Base-by-base conservation (phyloP, 1,140 invertebrate species). In the Galendromus occidentalis region DNA sequence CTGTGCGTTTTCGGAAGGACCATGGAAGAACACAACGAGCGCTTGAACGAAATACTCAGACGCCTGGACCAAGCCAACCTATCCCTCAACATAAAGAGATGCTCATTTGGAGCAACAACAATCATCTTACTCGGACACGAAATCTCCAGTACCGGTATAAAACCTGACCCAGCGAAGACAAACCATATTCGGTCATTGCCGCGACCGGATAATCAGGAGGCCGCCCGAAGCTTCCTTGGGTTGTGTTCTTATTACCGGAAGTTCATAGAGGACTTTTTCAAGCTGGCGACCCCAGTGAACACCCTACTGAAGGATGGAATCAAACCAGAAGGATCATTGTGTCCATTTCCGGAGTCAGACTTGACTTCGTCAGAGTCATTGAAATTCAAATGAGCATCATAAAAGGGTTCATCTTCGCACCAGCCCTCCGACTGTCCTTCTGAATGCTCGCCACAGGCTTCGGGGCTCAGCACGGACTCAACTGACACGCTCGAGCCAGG, bases 201-300 rank as follows among this genome's bases (percentile, higher is more conserved):
- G 12, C 42, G 42, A 5, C 77, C 77, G 9, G 42, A 72, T 68
- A 73, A 69, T 68, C 64, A 72, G 4, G 75, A 73, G 63, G 72
- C 77, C 47, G 18, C 79, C 0, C 65, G 74, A 42, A 65, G 74
- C 51, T 79, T 80, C 66, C 68, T 78, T 7, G 78, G 77, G 1
- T 73, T 79, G n/a, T n/a, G n/a, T n/a, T n/a, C n/a, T n/a, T n/a
- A n/a, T n/a, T n/a, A n/a, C n/a, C n/a, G n/a, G n/a, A 71, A 72
- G 44, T 79, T 80, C 65, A 70, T 78, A 9, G 71, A 68, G 6
- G 73, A 75, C 64, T 73, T 75, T 20, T 71, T 75, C 1, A 59
- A 67, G n/a, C 65, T 74, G 17, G 68, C 74, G 28, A 64, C 68
- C 14, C 76, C 75, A 6, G 66, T 78, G 29, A 68, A 70, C 42